These are phyloP conservation scores for Sinocyclocheilus maitianheensis DNA, from an alignment of 2,113 vertebrate species.

Conservation along the genomic window DNA sequence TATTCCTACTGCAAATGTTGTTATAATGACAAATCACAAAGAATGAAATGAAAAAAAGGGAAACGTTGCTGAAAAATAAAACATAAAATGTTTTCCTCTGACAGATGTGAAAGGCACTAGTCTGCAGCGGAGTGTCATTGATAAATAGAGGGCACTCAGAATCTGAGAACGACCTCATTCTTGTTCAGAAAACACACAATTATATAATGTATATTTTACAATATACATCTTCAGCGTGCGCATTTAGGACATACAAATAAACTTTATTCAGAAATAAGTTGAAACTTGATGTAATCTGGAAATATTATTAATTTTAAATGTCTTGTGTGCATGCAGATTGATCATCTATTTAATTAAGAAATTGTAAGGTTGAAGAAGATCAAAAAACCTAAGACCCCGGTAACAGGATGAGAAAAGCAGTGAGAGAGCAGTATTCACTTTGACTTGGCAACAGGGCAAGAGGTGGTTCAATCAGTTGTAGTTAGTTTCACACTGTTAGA, in stretches of 20 bases:
- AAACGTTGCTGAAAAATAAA: neutral
- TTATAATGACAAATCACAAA: slow-evolving; percentile 42
- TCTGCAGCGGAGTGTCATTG: neutral
- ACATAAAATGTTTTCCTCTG: slow-evolving; percentile 16
- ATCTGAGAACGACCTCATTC: neutral
- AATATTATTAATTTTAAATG: neutral
- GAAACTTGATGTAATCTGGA: neutral
- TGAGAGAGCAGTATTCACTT: neutral
- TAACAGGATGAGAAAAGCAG: neutral
- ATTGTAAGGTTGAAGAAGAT: neutral
- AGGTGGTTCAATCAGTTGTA: neutral
- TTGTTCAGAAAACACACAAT: neutral
- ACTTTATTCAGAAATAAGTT: neutral
- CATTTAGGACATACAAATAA: neutral
- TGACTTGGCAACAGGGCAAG: neutral
- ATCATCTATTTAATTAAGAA: neutral
- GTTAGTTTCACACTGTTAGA: neutral
- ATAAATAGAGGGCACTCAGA: slow-evolving; percentile 12
- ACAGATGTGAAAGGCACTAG: neutral
- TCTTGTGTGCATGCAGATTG: neutral
- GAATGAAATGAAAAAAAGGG: slow-evolving; percentile 5
- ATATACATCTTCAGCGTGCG: neutral
- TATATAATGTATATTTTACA: slow-evolving; percentile 16
- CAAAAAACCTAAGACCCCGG: neutral
- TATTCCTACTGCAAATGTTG: slow-evolving; percentile 38